Conservation (phyloP, 2,113 vertebrate species). For the Prolemur simus region DNA sequence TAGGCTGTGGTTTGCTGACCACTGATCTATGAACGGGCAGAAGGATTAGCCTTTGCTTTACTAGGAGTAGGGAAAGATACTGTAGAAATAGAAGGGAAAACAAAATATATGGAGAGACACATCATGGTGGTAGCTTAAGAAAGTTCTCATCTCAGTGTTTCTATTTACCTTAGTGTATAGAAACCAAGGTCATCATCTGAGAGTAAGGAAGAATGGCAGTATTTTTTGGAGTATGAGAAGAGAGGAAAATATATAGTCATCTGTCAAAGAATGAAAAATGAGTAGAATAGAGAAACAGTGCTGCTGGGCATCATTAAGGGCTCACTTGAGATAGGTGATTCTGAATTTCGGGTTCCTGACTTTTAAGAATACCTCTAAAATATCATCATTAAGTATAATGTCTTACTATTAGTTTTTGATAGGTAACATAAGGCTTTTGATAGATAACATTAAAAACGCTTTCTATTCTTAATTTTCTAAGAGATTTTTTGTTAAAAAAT, state of each 20-base stretch:
- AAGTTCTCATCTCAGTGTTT: background rate
- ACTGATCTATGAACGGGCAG: background rate
- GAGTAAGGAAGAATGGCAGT: background rate
- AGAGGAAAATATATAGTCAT: background rate
- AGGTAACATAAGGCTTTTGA: background rate
- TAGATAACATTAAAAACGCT: constrained; percentile 8
- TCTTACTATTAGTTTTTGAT: background rate
- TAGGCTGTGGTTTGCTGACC: background rate
- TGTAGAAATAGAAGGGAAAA: background rate
- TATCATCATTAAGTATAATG: background rate
- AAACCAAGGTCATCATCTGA: background rate
- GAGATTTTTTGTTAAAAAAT: background rate
- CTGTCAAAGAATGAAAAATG: background rate
- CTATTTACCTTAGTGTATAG: background rate
- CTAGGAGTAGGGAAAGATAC: background rate
- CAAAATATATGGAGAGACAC: background rate
- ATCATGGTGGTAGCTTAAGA: background rate
- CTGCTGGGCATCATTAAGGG: background rate
- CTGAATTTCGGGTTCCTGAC: background rate
- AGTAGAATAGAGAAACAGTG: background rate
- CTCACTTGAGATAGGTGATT: background rate
- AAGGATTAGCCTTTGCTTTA: background rate
- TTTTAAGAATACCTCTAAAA: background rate
- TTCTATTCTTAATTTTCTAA: constrained; percentile 27
- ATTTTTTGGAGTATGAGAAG: background rate